Evolutionary conservation across 1,140 invertebrate species (phyloP).

Genomic region (Chironomus tepperi): DNA sequence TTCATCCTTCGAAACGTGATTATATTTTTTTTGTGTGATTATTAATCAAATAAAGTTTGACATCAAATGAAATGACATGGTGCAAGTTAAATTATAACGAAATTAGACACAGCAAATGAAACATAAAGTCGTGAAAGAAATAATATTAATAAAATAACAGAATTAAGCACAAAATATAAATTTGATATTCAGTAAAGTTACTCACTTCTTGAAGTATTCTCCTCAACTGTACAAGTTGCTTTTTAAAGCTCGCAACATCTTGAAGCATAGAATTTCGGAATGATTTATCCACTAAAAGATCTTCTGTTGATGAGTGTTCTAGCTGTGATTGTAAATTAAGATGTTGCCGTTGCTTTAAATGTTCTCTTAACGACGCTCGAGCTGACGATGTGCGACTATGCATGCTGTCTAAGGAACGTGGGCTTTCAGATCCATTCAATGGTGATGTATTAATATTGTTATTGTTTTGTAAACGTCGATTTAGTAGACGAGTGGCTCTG

Average conservation of each 20-base stretch:
- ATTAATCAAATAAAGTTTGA: conserved; percentile 24
- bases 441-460: background rate
- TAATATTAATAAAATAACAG: background rate
- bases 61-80: background rate
- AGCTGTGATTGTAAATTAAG: conserved; percentile 27
- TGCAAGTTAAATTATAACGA: too few species aligned
- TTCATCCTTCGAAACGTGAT: conserved; percentile 38
- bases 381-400: conserved; percentile 22
- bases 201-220: conserved; percentile 54
- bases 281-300: conserved; percentile 40
- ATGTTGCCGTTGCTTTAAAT: conserved; percentile 25
- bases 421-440: conserved; percentile 33
- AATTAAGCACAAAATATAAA: conserved; percentile 23
- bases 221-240: conserved; percentile 53
- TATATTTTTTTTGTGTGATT: background rate
- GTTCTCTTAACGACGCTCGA: conserved; percentile 24
- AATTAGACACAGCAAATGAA: conserved; percentile 21
- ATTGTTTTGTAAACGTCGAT: conserved; percentile 37
- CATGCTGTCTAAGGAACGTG: conserved; percentile 35
- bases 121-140: conserved; percentile 24
- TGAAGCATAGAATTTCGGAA: conserved; percentile 48
- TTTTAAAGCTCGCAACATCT: conserved; percentile 58
- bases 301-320: conserved; percentile 38
- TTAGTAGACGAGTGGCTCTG: conserved; percentile 37
- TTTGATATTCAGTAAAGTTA: background rate